Percentiles rank a stretch among this genome's conserved stretches.
phyloP scores from a whole-genome alignment of 2,113 vertebrate species.

The Laticauda laticaudata region DNA sequence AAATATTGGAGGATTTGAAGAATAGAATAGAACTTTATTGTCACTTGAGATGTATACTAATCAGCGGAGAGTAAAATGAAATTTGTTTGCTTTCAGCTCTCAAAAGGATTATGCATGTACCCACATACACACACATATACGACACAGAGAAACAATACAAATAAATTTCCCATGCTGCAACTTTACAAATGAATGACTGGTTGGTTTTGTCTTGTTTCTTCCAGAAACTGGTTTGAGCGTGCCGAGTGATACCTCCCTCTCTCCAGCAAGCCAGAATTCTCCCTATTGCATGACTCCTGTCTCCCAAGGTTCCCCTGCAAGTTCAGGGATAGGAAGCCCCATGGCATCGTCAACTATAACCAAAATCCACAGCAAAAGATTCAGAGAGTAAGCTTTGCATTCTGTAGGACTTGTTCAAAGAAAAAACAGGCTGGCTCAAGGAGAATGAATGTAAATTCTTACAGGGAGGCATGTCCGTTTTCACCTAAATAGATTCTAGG shows the following conservation, averaged over 20 bases:
- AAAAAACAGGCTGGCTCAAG: neutral
- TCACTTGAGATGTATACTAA: too few relatives aligned
- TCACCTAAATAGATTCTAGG: neutral
- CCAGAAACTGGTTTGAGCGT: constrained; percentile 86
- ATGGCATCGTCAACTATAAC: constrained; percentile 96
- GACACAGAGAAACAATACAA: too few relatives aligned
- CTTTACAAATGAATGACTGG: neutral
- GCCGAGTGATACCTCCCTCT: constrained; percentile 92
- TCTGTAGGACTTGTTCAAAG: too few relatives aligned
- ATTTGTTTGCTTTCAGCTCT: too few relatives aligned
- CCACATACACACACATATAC: too few relatives aligned
- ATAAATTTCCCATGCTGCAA: neutral
- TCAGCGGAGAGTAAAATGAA: too few relatives aligned
- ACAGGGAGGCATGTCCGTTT: neutral
- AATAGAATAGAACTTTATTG: too few relatives aligned
- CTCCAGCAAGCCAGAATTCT: constrained; percentile 97
- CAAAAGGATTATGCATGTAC: too few relatives aligned
- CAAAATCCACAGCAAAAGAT: constrained; percentile 97
- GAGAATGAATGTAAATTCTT: neutral
- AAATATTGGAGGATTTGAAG: neutral
- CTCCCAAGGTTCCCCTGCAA: constrained; percentile 94
- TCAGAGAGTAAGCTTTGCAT: constrained; percentile 88
- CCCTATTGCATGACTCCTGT: constrained; percentile 98
- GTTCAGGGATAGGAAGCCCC: constrained; percentile 95
- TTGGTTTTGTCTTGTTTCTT: constrained; percentile 35